These are phyloP conservation scores for Nebria ingens DNA, from an alignment of 1,140 invertebrate genomes.

Conservation along the genomic window DNA sequence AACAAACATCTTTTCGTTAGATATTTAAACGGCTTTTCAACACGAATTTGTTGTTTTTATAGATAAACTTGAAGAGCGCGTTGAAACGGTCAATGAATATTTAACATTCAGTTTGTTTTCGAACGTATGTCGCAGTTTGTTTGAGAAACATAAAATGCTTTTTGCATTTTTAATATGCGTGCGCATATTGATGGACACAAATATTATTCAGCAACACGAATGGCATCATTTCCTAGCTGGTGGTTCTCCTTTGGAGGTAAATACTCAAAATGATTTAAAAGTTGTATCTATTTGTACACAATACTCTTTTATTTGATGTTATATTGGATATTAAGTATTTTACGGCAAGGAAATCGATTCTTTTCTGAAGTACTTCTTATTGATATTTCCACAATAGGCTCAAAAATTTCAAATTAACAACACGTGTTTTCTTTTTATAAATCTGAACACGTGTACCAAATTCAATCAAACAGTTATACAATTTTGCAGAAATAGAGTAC, in stretches of 20 bases:
- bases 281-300: background rate
- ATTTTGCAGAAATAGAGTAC: too few species aligned
- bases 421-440: too few species aligned
- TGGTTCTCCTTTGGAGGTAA: conserved; percentile 25
- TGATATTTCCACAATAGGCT: too few species aligned
- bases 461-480: too few species aligned
- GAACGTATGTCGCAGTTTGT: conserved; percentile 61
- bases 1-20: too few species aligned
- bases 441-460: too few species aligned
- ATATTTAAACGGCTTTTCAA: too few species aligned
- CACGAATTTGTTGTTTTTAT: conserved; percentile 20
- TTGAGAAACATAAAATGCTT: conserved; percentile 62
- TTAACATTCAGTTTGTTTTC: conserved; percentile 57
- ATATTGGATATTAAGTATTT: too few species aligned
- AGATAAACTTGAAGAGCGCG: conserved; percentile 50
- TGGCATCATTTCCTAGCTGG: conserved; percentile 51
- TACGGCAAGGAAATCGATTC: background rate
- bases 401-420: too few species aligned
- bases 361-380: too few species aligned
- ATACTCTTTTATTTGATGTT: too few species aligned
- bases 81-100: conserved; percentile 51
- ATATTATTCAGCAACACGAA: conserved; percentile 42
- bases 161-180: conserved; percentile 51
- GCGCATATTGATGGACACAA: conserved; percentile 36
- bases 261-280: conserved; percentile 1